Percentiles rank a stretch among this genome's conserved stretches.
Conservation (phyloP, 2,797 vertebrate species). For the Bovichtus diacanthus region DNA sequence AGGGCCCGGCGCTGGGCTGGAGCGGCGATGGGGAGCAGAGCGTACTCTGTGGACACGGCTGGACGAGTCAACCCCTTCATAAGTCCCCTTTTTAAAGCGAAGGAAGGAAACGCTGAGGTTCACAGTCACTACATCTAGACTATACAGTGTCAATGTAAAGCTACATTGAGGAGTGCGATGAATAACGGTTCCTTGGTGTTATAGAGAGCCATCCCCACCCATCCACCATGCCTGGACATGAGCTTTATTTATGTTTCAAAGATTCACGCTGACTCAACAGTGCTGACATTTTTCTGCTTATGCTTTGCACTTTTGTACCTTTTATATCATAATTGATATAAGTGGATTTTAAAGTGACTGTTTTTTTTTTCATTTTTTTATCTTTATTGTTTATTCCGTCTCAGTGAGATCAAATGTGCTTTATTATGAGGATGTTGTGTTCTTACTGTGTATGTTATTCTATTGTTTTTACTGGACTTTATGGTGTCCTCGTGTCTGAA, state of each 20-base stretch:
- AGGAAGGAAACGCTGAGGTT: constrained; percentile 83
- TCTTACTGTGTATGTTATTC: no score
- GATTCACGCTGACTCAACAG: constrained; percentile 66
- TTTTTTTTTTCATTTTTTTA: no score
- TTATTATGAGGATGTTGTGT: no score
- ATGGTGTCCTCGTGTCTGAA: no score
- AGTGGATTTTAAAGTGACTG: no score
- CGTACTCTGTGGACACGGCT: constrained; percentile 71
- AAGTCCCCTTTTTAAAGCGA: constrained; percentile 70
- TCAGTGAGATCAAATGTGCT: no score
- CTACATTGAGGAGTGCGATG: constrained; percentile 68
- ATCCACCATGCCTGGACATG: constrained; percentile 57
- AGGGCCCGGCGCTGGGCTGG: constrained; percentile 79
- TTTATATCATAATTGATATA: no score
- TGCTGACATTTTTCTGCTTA: constrained; percentile 41
- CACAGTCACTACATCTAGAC: constrained; percentile 90
- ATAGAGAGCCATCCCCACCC: constrained; percentile 68
- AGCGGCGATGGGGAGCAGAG: constrained; percentile 71
- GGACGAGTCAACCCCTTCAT: constrained; percentile 67
- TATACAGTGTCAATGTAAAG: constrained; percentile 87
- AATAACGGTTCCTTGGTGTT: constrained; percentile 73
- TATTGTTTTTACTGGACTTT: no score
- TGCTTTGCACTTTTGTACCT: not conserved
- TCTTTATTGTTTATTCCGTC: no score
- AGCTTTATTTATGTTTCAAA: constrained; percentile 77